A percentile compares a stretch with the other conserved stretches of the same genome.
phyloP scores from a whole-genome alignment of 2,797 vertebrate genomes.

The Eulemur coronatus region DNA sequence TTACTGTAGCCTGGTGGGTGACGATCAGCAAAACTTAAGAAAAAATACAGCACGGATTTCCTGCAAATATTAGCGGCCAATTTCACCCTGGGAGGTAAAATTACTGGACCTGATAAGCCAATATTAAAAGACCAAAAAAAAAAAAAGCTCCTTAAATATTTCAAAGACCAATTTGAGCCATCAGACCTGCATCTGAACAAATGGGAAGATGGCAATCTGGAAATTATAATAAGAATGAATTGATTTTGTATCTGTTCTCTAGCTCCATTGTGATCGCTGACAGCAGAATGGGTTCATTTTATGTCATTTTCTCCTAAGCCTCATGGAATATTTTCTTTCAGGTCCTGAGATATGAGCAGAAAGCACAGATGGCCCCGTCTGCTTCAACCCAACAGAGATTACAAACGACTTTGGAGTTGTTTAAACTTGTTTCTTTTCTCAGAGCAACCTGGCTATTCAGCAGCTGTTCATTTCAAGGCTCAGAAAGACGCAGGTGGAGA shows the following conservation, averaged over 20 bases:
- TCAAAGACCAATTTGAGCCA: conserved; percentile 80
- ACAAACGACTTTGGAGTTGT: conserved; percentile 59
- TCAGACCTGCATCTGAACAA: conserved; percentile 78
- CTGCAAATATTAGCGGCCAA: conserved; percentile 78
- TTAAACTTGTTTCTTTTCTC: conserved; percentile 71
- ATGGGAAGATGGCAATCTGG: conserved; percentile 79
- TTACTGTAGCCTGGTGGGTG: conserved; percentile 75
- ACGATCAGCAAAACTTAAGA: conserved; percentile 76
- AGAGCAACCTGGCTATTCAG: conserved; percentile 44
- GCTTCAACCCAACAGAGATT: conserved; percentile 41
- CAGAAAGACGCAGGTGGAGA: background rate
- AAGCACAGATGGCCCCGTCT: conserved; percentile 64
- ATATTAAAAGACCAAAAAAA: conserved; percentile 77
- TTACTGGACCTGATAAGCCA: conserved; percentile 80
- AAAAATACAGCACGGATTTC: conserved; percentile 78
- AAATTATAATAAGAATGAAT: conserved; percentile 81
- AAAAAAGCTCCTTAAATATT: conserved; percentile 80
- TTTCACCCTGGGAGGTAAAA: conserved; percentile 81
- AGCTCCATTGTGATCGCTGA: conserved; percentile 76
- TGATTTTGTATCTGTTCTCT: conserved; percentile 75
- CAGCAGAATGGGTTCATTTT: conserved; percentile 78
- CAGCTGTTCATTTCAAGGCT: conserved; percentile 56
- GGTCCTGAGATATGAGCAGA: conserved; percentile 55
- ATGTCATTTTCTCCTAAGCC: conserved; percentile 75
- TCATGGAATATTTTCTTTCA: conserved; percentile 58